phyloP scores from a whole-genome alignment of 2,797 vertebrate species.

The Lemur catta region DNA sequence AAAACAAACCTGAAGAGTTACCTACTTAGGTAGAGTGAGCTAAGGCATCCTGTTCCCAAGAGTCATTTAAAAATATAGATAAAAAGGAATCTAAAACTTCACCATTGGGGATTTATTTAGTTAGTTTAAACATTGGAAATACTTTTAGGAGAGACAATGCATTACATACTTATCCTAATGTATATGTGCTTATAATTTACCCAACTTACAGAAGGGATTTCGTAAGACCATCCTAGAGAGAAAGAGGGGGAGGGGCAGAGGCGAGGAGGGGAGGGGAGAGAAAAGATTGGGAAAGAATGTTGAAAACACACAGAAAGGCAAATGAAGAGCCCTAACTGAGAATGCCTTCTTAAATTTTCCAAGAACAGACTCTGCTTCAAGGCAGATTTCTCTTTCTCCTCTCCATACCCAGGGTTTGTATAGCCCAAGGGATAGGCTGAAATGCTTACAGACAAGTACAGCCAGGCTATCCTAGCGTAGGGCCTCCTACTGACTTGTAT shows the following conservation, averaged over 20 bases:
- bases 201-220: background rate
- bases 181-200: background rate
- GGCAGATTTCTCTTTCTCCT: background rate
- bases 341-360: background rate
- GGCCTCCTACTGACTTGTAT: background rate
- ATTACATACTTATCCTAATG: background rate
- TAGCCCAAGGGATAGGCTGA: background rate
- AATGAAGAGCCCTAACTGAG: background rate
- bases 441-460: background rate
- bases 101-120: background rate
- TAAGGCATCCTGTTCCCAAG: background rate
- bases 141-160: background rate
- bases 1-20: background rate
- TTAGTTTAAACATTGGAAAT: background rate
- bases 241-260: accelerated
- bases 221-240: background rate
- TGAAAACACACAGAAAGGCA: background rate
- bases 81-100: background rate
- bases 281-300: background rate
- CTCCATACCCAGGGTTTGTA: background rate
- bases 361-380: background rate
- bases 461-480: background rate
- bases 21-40: background rate
- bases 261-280: too few species aligned
- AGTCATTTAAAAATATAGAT: background rate